Conservation (phyloP, 92 coral and sea anemone species). For the Zoanthus sansibaricus region DNA sequence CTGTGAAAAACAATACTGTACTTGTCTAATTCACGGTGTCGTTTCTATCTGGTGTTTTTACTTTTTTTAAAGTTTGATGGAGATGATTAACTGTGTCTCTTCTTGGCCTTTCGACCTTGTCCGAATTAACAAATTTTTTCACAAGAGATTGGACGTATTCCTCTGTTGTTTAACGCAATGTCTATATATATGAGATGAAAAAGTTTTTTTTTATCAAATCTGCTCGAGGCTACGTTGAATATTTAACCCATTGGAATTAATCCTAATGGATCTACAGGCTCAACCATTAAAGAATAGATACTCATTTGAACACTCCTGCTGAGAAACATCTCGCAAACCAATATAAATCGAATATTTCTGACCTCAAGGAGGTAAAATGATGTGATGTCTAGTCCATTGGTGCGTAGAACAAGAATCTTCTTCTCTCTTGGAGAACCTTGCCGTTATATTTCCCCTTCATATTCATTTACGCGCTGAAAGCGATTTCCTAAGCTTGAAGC, state of each 20-base stretch:
- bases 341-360: conserved; percentile 39
- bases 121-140: conserved; percentile 10
- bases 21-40: conserved; percentile 4
- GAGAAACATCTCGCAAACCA: conserved; percentile 43
- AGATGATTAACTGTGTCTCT: not conserved
- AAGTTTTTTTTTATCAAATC: conserved; percentile 39
- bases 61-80: not conserved
- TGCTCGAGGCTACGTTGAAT: conserved; percentile 48
- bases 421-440: not conserved
- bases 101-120: not conserved
- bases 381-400: conserved; percentile 6
- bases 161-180: not conserved
- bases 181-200: conserved; percentile 37
- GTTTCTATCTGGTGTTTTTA: not conserved
- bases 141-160: not conserved
- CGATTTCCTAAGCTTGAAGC: not conserved
- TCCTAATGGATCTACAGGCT: conserved; percentile 45
- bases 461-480: conserved; percentile 9
- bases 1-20: conserved; percentile 32
- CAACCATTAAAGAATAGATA: conserved; percentile 26
- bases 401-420: not conserved
- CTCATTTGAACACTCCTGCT: conserved; percentile 47
- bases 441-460: not conserved
- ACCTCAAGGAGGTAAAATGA: conserved; percentile 19
- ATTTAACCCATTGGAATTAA: conserved; percentile 34